Conservation (phyloP, 2,888 invertebrate species). For the Heliconius aoede region DNA sequence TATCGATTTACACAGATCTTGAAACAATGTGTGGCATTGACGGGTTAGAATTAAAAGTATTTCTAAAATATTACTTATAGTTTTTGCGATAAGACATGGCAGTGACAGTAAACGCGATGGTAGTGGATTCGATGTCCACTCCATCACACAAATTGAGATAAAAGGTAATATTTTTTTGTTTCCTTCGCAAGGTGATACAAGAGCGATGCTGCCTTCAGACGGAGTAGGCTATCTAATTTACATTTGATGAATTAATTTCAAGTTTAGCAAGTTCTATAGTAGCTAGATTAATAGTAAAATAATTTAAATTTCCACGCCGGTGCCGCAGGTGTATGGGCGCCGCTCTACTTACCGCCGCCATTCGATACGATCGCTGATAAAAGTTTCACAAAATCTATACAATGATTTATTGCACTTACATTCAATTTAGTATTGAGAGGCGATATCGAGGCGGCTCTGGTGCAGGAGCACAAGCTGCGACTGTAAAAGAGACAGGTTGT, state of each 20-base stretch:
- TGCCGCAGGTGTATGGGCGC: slow-evolving; percentile 28
- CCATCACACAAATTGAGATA: too few relatives aligned
- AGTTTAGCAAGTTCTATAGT: background rate
- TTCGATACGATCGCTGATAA: slow-evolving; percentile 31
- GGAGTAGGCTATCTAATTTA: background rate
- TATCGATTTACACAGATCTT: slow-evolving; percentile 10
- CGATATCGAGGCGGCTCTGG: too few relatives aligned
- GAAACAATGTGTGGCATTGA: slow-evolving; percentile 13
- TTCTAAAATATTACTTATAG: background rate
- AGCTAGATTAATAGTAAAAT: slow-evolving; percentile 18
- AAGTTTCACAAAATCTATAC: slow-evolving; percentile 24
- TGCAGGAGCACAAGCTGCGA: too few relatives aligned
- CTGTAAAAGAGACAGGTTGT: background rate
- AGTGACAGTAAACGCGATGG: background rate
- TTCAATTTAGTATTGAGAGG: background rate
- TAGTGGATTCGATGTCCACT: background rate
- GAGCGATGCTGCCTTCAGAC: too few relatives aligned
- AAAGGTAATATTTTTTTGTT: too few relatives aligned
- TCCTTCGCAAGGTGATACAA: too few relatives aligned
- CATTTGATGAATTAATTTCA: slow-evolving; percentile 18
- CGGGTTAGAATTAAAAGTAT: background rate
- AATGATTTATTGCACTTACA: slow-evolving; percentile 12
- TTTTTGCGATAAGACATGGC: background rate
- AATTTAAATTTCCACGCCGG: slow-evolving; percentile 35
- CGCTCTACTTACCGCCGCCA: slow-evolving; percentile 37